Percentiles rank a stretch among this genome's conserved stretches.
Conservation (phyloP, 2,797 vertebrate species). For the Melanotaenia pygmaea region DNA sequence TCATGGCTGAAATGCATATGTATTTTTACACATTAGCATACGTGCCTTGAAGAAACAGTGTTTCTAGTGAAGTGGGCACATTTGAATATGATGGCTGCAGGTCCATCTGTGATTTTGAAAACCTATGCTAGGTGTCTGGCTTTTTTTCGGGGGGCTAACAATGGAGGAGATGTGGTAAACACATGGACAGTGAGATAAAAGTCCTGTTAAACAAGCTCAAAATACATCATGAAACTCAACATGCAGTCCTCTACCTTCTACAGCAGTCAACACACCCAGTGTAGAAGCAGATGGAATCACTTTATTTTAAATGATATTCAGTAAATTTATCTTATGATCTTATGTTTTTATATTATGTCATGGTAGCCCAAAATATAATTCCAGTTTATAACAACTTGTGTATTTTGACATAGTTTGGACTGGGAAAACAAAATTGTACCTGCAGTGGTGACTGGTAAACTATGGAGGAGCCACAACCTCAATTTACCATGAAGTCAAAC, state of each 20-base stretch:
- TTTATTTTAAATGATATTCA: slow-evolving; percentile 2
- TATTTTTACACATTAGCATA: slow-evolving; percentile 83
- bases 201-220: slow-evolving; percentile 25
- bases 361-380: slow-evolving; percentile 17
- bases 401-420: slow-evolving; percentile 13
- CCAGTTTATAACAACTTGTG: slow-evolving; percentile 4
- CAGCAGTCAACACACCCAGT: slow-evolving; percentile 16
- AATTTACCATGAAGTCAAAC: not conserved
- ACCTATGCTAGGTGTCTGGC: slow-evolving; percentile 20
- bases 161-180: slow-evolving; percentile 23
- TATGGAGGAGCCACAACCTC: slow-evolving; percentile 3
- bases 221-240: slow-evolving; percentile 8
- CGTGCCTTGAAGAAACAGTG: slow-evolving; percentile 82
- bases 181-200: slow-evolving; percentile 32
- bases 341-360: not conserved
- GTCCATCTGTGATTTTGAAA: slow-evolving; percentile 59
- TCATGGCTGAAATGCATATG: slow-evolving; percentile 74
- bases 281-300: slow-evolving; percentile 44
- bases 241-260: slow-evolving; percentile 9
- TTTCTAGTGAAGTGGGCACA: slow-evolving; percentile 73
- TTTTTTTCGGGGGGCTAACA: slow-evolving; percentile 2
- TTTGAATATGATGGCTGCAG: slow-evolving; percentile 47
- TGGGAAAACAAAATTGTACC: slow-evolving; percentile 2
- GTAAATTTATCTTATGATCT: not conserved
- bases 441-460: slow-evolving; percentile 7